phyloP scores from a whole-genome alignment of 2,888 invertebrate genomes.

The Athetis lepigone region DNA sequence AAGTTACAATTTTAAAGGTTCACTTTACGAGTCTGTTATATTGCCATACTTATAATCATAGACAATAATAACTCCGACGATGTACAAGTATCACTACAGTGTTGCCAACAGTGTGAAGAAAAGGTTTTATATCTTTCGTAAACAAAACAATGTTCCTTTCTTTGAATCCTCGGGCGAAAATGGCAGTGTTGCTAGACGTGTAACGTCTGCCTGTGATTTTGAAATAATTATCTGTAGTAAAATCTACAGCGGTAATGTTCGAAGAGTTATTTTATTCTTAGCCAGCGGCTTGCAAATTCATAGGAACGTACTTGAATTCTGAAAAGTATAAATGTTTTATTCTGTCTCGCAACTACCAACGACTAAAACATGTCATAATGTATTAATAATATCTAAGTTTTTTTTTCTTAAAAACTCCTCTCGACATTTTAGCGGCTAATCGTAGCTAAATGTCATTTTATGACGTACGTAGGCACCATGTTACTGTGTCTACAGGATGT shows the following conservation, averaged over 20 bases:
- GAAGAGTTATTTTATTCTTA: conserved; percentile 23
- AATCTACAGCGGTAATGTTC: conserved; percentile 38
- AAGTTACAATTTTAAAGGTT: conserved; percentile 56
- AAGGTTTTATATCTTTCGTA: conserved; percentile 45
- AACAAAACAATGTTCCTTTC: conserved; percentile 44
- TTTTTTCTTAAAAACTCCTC: too few relatives aligned
- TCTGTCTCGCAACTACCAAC: background rate
- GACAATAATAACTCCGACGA: conserved; percentile 56
- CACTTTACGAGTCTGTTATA: conserved; percentile 65
- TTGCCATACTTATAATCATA: conserved; percentile 63
- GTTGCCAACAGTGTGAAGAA: conserved; percentile 54
- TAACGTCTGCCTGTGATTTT: conserved; percentile 42
- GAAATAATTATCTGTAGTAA: conserved; percentile 54
- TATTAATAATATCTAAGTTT: background rate
- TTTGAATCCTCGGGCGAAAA: conserved; percentile 34
- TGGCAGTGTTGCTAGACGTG: conserved; percentile 14
- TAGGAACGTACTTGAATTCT: background rate
- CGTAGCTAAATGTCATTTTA: background rate
- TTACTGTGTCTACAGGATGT: background rate
- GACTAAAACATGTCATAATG: background rate
- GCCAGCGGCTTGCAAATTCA: conserved; percentile 2
- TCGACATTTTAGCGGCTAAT: background rate
- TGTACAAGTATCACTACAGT: conserved; percentile 47
- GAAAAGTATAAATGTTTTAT: conserved; percentile 3
- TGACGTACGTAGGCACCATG: background rate